These are phyloP conservation scores for Drosophila sordidapex DNA, from an alignment of 2,888 invertebrate genomes.

Conservation along the genomic window DNA sequence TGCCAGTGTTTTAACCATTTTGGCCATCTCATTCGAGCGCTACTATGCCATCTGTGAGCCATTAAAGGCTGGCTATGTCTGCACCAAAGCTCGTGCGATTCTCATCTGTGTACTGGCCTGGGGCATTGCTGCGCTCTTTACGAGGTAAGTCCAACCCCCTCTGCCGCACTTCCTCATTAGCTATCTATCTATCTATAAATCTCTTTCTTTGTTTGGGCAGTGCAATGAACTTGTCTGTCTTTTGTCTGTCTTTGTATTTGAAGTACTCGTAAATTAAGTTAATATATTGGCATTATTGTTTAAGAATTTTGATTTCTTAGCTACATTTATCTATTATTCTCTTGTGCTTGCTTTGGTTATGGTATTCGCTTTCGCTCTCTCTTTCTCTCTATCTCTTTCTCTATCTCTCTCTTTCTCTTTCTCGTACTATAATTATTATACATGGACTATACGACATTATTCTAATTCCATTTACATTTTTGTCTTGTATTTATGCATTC, in stretches of 20 bases:
- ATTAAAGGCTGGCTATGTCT: slow-evolving; percentile 94
- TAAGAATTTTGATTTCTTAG: slow-evolving; percentile 10
- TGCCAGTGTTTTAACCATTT: slow-evolving; percentile 95
- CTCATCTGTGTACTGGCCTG: slow-evolving; percentile 93
- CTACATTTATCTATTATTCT: slow-evolving; percentile 8
- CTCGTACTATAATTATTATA: slow-evolving; percentile 1
- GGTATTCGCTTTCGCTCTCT: slow-evolving; percentile 1
- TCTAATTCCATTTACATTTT: slow-evolving; percentile 39
- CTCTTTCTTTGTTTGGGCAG: slow-evolving; percentile 22
- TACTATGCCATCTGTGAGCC: slow-evolving; percentile 97
- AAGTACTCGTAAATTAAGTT: slow-evolving; percentile 29
- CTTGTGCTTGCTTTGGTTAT: slow-evolving; percentile 54
- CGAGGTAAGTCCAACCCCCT: slow-evolving; percentile 88
- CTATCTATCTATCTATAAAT: neutral
- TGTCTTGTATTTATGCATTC: slow-evolving; percentile 56
- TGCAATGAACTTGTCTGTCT: slow-evolving; percentile 38
- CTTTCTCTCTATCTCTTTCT: neutral
- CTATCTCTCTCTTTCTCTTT: neutral
- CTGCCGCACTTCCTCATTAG: neutral
- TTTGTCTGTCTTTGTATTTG: slow-evolving; percentile 9
- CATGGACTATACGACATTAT: slow-evolving; percentile 15
- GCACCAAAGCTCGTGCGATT: slow-evolving; percentile 93
- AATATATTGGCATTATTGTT: slow-evolving; percentile 39
- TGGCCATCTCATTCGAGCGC: slow-evolving; percentile 96
- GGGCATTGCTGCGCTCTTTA: slow-evolving; percentile 93